A percentile compares a stretch with the other conserved stretches of the same genome.
Conservation (phyloP, 2,113 vertebrate genomes). For the Clarias macrocephalus region DNA sequence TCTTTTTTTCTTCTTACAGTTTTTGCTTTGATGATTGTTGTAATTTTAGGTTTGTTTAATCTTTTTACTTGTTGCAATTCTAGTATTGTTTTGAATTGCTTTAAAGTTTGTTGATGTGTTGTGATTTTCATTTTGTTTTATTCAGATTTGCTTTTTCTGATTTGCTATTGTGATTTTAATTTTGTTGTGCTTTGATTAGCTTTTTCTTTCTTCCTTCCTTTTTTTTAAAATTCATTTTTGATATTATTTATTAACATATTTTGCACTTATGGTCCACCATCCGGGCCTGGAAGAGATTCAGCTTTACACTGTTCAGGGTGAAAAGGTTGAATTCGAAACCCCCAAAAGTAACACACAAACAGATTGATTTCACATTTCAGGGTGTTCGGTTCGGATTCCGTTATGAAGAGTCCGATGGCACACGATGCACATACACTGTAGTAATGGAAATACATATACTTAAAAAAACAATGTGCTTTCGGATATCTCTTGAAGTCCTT, state of each 20-base stretch:
- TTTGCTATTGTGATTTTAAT: neutral
- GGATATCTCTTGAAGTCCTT: slow-evolving; percentile 21
- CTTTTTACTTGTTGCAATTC: too few relatives aligned
- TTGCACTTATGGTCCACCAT: neutral
- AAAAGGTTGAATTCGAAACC: neutral
- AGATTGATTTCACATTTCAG: slow-evolving; percentile 14
- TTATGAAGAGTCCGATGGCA: slow-evolving; percentile 28
- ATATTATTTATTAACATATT: neutral
- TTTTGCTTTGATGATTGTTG: too few relatives aligned
- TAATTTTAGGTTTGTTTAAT: too few relatives aligned
- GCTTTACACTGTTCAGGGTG: neutral
- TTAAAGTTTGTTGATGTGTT: too few relatives aligned
- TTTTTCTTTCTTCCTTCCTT: neutral
- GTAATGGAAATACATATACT: slow-evolving; percentile 3
- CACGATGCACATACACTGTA: slow-evolving; percentile 1
- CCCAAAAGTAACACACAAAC: neutral
- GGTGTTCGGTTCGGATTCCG: neutral
- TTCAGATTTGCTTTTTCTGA: neutral
- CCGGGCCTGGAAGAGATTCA: neutral
- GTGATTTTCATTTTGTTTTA: too few relatives aligned
- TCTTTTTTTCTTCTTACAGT: too few relatives aligned
- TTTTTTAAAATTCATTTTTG: too few relatives aligned
- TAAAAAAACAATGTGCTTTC: slow-evolving; percentile 43
- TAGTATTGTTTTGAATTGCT: too few relatives aligned
- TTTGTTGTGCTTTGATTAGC: neutral